Percentiles rank a stretch among this genome's conserved stretches.
These are phyloP conservation scores for Drosophila sulfurigaster DNA, from an alignment of 1,140 invertebrate species.

Conservation along the genomic window DNA sequence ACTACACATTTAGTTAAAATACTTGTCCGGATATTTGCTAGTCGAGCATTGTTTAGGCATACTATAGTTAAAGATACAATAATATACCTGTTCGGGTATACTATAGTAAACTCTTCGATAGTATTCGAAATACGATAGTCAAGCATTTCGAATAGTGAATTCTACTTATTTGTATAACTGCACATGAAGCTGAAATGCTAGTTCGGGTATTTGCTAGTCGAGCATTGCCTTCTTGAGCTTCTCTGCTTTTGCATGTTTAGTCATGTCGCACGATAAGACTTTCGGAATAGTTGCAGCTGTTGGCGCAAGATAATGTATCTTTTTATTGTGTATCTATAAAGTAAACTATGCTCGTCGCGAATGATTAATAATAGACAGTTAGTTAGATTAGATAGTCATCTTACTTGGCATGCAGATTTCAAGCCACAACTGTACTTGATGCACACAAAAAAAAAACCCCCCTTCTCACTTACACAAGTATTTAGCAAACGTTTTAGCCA, in stretches of 20 bases:
- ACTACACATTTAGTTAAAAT: too few species aligned
- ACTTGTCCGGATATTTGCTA: too few species aligned
- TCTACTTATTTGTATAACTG: too few species aligned
- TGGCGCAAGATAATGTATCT: conserved; percentile 7
- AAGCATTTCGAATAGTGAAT: too few species aligned
- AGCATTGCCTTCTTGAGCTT: background rate
- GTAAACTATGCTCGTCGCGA: conserved; percentile 19
- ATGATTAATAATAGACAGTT: conserved; percentile 10
- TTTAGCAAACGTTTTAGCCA: conserved; percentile 23
- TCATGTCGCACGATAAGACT: background rate
- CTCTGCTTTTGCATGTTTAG: too few species aligned
- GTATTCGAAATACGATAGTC: too few species aligned
- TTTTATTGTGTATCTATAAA: conserved; percentile 14
- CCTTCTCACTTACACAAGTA: background rate
- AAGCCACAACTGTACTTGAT: conserved; percentile 11
- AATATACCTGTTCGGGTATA: too few species aligned
- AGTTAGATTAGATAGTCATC: conserved; percentile 17
- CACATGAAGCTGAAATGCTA: too few species aligned
- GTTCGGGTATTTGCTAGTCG: background rate
- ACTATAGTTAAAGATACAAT: too few species aligned
- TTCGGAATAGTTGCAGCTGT: conserved; percentile 21
- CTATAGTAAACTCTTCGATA: too few species aligned
- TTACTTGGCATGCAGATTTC: conserved; percentile 4
- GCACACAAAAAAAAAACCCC: background rate
- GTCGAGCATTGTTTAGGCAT: too few species aligned